Evolutionary conservation across 2,113 vertebrate species (phyloP).

Genomic region (Nansenia antarctica): DNA sequence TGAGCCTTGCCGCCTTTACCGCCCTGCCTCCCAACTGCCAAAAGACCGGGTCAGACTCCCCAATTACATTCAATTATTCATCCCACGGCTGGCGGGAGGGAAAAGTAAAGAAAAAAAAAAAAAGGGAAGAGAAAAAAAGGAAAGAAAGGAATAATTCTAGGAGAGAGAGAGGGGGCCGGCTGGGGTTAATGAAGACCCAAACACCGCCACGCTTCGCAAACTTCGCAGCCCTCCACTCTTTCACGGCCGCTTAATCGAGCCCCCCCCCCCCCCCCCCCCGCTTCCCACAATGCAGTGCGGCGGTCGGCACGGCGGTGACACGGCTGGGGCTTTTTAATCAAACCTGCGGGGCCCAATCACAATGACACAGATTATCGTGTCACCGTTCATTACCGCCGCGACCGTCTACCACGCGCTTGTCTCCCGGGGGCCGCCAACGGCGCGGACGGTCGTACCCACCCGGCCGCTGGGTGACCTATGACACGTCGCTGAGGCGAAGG

Average conservation of each 20-base stretch:
- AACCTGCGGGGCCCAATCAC: slow-evolving; percentile 65
- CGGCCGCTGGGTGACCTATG: slow-evolving; percentile 30
- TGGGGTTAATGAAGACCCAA: slow-evolving; percentile 63
- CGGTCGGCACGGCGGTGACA: slow-evolving; percentile 44
- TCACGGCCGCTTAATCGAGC: background rate
- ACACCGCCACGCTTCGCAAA: slow-evolving; percentile 49
- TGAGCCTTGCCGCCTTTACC: too few species aligned
- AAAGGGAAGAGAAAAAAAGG: slow-evolving; percentile 28
- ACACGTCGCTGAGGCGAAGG: background rate
- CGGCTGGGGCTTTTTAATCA: slow-evolving; percentile 61
- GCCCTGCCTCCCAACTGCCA: too few species aligned
- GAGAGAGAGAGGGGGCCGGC: background rate
- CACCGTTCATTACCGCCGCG: slow-evolving; percentile 56
- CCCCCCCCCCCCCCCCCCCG: too few species aligned
- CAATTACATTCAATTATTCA: slow-evolving; percentile 60
- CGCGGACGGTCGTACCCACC: slow-evolving; percentile 16
- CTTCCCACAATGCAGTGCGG: slow-evolving; percentile 29
- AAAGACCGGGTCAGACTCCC: slow-evolving; percentile 44
- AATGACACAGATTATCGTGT: slow-evolving; percentile 67
- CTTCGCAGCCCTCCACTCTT: slow-evolving; percentile 2
- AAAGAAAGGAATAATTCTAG: background rate
- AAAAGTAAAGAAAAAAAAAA: too few species aligned
- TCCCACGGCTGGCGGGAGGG: too few species aligned
- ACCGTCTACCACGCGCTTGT: slow-evolving; percentile 51
- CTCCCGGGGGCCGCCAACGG: too few species aligned